Conservation (phyloP, 2,113 vertebrate species). For the Pelmatolapia mariae region DNA sequence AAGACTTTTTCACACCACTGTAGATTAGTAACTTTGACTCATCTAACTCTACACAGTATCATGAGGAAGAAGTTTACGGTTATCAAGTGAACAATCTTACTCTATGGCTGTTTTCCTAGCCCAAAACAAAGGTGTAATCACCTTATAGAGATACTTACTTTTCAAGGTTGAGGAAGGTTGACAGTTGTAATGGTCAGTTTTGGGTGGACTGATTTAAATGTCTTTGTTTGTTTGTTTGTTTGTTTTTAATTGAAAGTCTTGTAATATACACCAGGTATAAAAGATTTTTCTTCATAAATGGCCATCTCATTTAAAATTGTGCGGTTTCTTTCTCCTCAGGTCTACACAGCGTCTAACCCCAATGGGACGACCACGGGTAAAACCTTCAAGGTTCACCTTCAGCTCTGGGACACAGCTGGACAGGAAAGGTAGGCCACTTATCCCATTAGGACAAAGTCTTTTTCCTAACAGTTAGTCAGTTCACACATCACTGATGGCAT, state of each 20-base stretch:
- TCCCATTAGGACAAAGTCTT: not conserved
- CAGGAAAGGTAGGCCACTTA: constrained; percentile 82
- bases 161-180: not conserved
- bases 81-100: not conserved
- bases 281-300: not conserved
- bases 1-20: not conserved
- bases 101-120: not conserved
- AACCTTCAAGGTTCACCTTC: constrained; percentile 90
- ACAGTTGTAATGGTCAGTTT: not conserved
- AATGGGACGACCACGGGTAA: constrained; percentile 83
- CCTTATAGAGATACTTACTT: not conserved
- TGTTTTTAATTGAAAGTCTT: not conserved
- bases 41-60: not conserved
- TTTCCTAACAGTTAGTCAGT: not conserved
- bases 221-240: not conserved
- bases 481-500: not conserved
- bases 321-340: constrained; percentile 51
- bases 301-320: not conserved
- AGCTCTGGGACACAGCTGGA: constrained; percentile 96
- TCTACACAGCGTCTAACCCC: constrained; percentile 81
- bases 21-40: not conserved
- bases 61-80: not conserved
- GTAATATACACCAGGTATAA: not conserved
- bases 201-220: not conserved
- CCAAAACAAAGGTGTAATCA: not conserved